These are phyloP conservation scores for Polietes domitor DNA, from an alignment of 2,888 invertebrate genomes.

Conservation along the genomic window DNA sequence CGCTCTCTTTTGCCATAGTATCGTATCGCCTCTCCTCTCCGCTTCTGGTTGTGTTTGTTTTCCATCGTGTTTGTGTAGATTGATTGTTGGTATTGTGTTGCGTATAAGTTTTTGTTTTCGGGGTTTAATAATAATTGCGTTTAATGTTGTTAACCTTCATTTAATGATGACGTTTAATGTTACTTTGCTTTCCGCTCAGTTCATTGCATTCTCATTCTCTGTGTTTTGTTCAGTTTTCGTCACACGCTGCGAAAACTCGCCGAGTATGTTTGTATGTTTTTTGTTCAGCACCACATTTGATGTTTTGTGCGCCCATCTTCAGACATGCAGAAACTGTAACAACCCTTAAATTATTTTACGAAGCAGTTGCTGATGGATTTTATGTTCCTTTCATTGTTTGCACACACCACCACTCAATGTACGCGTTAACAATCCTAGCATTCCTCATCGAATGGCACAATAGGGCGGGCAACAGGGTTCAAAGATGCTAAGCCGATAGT, in stretches of 20 bases:
- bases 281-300: background rate
- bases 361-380: conserved; percentile 57
- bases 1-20: too few species aligned
- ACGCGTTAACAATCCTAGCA: too few species aligned
- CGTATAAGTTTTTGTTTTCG: conserved; percentile 25
- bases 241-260: conserved; percentile 53
- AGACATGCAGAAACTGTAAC: conserved; percentile 39
- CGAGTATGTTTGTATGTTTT: background rate
- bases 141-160: conserved; percentile 67
- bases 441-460: too few species aligned
- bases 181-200: conserved; percentile 30
- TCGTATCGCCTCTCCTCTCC: background rate
- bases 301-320: background rate
- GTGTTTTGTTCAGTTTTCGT: conserved; percentile 6
- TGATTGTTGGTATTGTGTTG: background rate
- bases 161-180: conserved; percentile 65
- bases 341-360: conserved; percentile 61
- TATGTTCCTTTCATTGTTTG: too few species aligned
- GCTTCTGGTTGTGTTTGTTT: background rate
- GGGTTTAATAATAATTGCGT: conserved; percentile 63
- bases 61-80: conserved; percentile 2
- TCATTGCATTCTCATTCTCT: background rate
- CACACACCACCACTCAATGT: too few species aligned
- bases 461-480: too few species aligned
- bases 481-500: too few species aligned